Conservation (phyloP, 2,797 vertebrate species). For the Anniella stebbinsi region DNA sequence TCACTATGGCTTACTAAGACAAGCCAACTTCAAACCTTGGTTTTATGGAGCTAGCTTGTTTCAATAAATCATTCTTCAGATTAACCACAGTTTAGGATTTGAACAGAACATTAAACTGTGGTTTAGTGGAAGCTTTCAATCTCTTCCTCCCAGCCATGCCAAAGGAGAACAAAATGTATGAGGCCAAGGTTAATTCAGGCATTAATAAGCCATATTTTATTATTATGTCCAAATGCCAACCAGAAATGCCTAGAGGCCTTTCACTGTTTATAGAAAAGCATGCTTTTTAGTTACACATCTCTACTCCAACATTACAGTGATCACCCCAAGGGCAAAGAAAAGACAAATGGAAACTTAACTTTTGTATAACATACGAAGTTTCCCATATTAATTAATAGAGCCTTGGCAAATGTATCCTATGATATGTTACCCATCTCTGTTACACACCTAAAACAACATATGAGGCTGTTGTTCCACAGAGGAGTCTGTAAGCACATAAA, state of each 20-base stretch:
- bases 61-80: background rate
- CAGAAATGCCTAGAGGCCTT: background rate
- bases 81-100: background rate
- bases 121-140: background rate
- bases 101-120: background rate
- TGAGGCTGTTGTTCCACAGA: background rate
- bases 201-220: background rate
- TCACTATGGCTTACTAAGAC: background rate
- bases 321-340: background rate
- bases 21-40: background rate
- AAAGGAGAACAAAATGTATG: background rate
- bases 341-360: background rate
- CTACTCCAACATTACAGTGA: background rate
- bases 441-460: too few species aligned
- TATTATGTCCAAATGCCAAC: background rate
- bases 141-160: background rate
- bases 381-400: background rate
- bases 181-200: background rate
- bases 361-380: background rate
- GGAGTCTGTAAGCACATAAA: background rate
- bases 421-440: background rate
- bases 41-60: background rate
- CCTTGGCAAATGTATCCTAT: background rate
- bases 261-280: background rate
- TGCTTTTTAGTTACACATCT: background rate